Evolutionary conservation across 2,888 invertebrate genomes (phyloP), one percentile per base, ranked within the genome.

Genomic region (Aethes cnicana): DNA sequence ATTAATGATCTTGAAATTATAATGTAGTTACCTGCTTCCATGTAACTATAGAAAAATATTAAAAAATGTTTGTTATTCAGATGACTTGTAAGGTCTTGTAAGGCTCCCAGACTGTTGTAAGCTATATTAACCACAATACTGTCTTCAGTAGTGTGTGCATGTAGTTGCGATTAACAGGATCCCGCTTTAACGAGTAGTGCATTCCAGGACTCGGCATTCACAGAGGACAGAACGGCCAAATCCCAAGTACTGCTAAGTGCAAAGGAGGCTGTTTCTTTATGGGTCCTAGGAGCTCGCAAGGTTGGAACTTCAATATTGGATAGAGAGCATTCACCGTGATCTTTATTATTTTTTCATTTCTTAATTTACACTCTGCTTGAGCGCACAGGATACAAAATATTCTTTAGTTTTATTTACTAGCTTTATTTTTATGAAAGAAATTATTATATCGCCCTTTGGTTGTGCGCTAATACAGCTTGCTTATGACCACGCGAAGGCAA

Each of bases 261-360:
- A 92, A 95, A 95, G 94, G 96, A 96, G 94, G 96, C 96, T 92
- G 95, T 96, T 92, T 95, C 96, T 90, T 94, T 96, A 90, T 96
- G 96, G 96, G 95, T 95, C 91, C 95, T 96, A 92, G 95, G 95
- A 93, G 95, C 95, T 91, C 94, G 96, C 92, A 96, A 96, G 96
- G 96, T 96, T 93, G 91, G 92, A 86, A 65, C 68, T 76, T 81
- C 72, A 68, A 53, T 35, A 53, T 47, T 53, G 42, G 44, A 53
- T 42, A 41, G 41, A 64, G 64, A 72, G 71, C 72, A 69, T 66
- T 73, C 72, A 73, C 71, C 67, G 65, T 69, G 1, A 36, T 49
- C 17, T 36, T 50, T 30, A 30, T 17, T 20, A 23, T 17, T 32
- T 8, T 44, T 60, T 66, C 58, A 63, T 67, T 65, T 67, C 69